Evolutionary conservation across 92 coral and sea anemone genomes (phyloP).

Genomic region (Parazoanthus darwini): DNA sequence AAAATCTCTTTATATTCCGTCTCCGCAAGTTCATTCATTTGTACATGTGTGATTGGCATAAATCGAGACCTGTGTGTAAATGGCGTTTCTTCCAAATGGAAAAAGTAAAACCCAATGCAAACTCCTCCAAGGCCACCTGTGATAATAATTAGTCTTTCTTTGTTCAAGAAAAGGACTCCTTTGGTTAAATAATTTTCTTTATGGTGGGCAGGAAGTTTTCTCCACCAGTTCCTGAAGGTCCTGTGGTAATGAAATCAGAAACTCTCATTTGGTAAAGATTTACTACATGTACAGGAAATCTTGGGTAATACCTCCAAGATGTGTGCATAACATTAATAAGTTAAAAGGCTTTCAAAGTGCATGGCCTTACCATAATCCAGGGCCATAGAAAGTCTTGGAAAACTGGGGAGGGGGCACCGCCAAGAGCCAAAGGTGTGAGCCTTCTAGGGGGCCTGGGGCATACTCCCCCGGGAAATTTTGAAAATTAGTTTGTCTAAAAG

Average conservation of each 20-base stretch:
- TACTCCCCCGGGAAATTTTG: too few species aligned
- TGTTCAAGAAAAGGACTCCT: conserved; percentile 52
- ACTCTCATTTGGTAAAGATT: not conserved
- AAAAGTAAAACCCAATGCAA: conserved; percentile 76
- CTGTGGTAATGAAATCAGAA: conserved; percentile 44
- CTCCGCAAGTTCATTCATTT: conserved; percentile 80
- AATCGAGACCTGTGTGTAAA: conserved; percentile 83
- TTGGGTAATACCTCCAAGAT: too few species aligned
- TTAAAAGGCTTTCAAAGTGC: not conserved
- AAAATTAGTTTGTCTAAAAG: too few species aligned
- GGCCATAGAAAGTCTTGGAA: too few species aligned
- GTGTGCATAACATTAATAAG: not conserved
- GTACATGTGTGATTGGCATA: conserved; percentile 84
- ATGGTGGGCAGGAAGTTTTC: conserved; percentile 77
- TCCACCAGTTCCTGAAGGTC: conserved; percentile 90
- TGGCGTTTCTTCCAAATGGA: conserved; percentile 92
- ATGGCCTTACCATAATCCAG: too few species aligned
- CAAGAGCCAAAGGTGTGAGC: too few species aligned
- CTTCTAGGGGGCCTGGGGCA: too few species aligned
- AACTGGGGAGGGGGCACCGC: too few species aligned
- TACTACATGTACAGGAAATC: too few species aligned
- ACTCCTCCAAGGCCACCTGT: conserved; percentile 72
- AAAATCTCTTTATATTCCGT: conserved; percentile 75
- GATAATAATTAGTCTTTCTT: conserved; percentile 63
- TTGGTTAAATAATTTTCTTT: conserved; percentile 54